Evolutionary conservation across 1,140 invertebrate genomes (phyloP).

Genomic region (Drosophila pseudoananassae): DNA sequence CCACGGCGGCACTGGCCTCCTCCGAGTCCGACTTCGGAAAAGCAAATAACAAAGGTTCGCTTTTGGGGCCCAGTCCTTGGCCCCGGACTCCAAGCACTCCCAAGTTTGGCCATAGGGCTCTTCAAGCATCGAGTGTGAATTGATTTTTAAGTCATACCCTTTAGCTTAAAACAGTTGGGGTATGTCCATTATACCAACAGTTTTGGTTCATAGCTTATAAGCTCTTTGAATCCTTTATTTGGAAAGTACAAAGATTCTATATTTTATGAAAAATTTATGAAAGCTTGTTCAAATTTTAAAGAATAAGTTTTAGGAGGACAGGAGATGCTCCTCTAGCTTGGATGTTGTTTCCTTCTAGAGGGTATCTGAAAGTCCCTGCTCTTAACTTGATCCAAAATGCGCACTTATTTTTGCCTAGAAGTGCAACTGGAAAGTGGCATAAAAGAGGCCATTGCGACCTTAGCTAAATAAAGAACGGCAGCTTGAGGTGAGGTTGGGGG

Average conservation of each 20-base stretch:
- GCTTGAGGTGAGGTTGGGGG: neutral
- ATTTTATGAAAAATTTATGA: neutral
- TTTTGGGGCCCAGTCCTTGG: slow-evolving; percentile 37
- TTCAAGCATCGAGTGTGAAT: slow-evolving; percentile 77
- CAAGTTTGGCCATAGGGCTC: slow-evolving; percentile 27
- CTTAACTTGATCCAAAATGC: neutral
- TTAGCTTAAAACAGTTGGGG: neutral
- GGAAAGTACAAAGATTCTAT: no score
- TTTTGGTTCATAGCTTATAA: no score
- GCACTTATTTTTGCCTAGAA: slow-evolving; percentile 20
- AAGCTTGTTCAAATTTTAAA: neutral
- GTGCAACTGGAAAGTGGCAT: slow-evolving; percentile 39
- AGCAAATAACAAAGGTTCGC: slow-evolving; percentile 74
- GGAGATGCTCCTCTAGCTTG: no score
- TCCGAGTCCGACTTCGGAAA: slow-evolving; percentile 45
- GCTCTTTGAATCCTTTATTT: no score
- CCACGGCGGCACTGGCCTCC: slow-evolving; percentile 20
- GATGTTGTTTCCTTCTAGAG: neutral
- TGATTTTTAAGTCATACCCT: slow-evolving; percentile 59
- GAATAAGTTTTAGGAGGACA: neutral
- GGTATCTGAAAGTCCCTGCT: neutral
- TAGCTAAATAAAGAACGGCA: slow-evolving; percentile 33
- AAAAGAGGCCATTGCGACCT: slow-evolving; percentile 31
- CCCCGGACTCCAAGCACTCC: slow-evolving; percentile 9
- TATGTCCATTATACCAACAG: neutral